Base-by-base conservation (phyloP, 2,888 invertebrate species). In the Fragum whitleyi region DNA sequence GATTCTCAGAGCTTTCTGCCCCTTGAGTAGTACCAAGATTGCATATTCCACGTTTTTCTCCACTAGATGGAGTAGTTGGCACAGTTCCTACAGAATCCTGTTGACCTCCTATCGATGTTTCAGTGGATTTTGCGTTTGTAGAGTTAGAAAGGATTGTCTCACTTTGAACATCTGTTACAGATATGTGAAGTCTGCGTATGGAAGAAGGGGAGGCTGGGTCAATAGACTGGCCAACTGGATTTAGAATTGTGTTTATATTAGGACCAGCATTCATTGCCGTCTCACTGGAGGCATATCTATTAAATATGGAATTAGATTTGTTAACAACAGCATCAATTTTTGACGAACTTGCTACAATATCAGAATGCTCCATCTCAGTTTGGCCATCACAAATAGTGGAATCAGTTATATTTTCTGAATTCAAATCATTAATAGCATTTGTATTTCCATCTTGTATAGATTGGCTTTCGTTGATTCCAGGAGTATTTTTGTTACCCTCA, bases 41-140 rank as follows among this genome's bases (percentile, higher is more conserved):
- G 76, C 75, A 84, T 79, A 84, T 81, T 32, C 65, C 84, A 29
- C 84, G 78, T 74, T 74, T 57, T 39, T 81, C 70, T 16, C 70
- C 81, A 28, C 68, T 74, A 23, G 74, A 59, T 73, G 75, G 72
- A 61, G 71, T 75, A 59, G 75, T 42, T 32, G 75, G 77, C 39
- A 81, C 74, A 75, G 74, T 71, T n/a, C n/a, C n/a, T n/a, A n/a
- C n/a, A n/a, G 32, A 36, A 21, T 79, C 82, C 19, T 67, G 26
- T 36, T 19, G 0, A 16, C 55, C 19, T 36, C 57, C 39, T 28
- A 28, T 16, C 29, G 23, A 62, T 53, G 23, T 14, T 42, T 26
- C 65, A 1, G 32, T 51, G 28, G 53, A 47, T 26, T 53, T 53
- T 23, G 23, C 57, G 26, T 23, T 26, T 29, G 26, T 32, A 61